phyloP scores from a whole-genome alignment of 2,797 vertebrate genomes.

The Danio tinwini region DNA sequence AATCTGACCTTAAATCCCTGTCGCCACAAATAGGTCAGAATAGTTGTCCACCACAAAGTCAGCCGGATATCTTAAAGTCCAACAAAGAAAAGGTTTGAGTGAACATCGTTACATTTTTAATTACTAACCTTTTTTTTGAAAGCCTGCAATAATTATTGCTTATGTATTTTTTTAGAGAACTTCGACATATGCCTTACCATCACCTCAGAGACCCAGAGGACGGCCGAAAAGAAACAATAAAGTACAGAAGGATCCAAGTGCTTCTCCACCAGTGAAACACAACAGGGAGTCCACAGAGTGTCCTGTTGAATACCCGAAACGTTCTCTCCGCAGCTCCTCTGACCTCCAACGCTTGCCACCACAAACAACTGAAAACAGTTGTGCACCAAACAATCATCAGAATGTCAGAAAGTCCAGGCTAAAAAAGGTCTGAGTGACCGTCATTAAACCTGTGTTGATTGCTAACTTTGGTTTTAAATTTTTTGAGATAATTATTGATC shows the following conservation, averaged over 20 bases:
- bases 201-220: background rate
- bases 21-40: background rate
- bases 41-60: no score
- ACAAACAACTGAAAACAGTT: background rate
- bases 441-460: background rate
- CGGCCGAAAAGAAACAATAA: slow-evolving; percentile 5
- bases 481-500: no score
- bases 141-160: background rate
- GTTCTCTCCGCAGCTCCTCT: background rate
- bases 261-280: slow-evolving; percentile 26
- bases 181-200: background rate
- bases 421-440: slow-evolving; percentile 23
- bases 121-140: background rate
- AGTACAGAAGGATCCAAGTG: background rate
- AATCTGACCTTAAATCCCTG: background rate
- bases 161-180: slow-evolving; percentile 19
- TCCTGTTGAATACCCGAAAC: background rate
- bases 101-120: background rate
- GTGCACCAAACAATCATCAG: background rate
- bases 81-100: slow-evolving; percentile 24
- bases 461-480: background rate
- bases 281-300: slow-evolving; percentile 38
- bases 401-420: background rate
- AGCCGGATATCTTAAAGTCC: background rate
- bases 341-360: background rate